These are phyloP conservation scores for Cossypha dichroa DNA, from an alignment of 2,797 vertebrate species.

Conservation along the genomic window DNA sequence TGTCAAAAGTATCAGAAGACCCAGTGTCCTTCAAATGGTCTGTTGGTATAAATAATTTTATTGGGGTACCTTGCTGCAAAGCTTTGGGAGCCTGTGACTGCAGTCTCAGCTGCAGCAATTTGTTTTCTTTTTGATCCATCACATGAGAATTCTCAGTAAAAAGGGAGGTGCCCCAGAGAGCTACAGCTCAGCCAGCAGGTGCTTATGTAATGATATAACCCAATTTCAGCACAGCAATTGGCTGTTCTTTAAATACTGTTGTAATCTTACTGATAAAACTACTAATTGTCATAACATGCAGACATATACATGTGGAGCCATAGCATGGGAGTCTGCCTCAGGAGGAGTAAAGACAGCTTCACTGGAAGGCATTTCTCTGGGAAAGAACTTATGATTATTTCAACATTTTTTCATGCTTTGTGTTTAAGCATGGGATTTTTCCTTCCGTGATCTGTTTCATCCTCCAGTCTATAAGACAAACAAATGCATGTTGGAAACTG, in stretches of 20 bases:
- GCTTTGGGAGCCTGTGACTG: neutral
- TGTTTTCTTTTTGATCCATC: neutral
- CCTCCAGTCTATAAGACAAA: neutral
- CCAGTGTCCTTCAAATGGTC: neutral
- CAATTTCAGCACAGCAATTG: neutral
- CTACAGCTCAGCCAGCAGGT: neutral
- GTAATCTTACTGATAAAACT: conserved; percentile 27
- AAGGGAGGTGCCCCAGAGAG: neutral
- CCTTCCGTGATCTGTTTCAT: neutral
- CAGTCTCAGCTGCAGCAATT: neutral
- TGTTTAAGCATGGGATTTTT: neutral
- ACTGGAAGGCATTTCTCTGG: neutral
- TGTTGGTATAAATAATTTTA: neutral
- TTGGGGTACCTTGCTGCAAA: neutral
- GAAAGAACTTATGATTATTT: neutral
- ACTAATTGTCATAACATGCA: neutral
- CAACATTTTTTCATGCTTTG: neutral
- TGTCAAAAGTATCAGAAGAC: neutral
- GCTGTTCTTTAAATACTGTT: conserved; percentile 6
- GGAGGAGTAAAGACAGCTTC: neutral
- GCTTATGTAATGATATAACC: neutral
- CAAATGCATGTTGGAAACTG: neutral
- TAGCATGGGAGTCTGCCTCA: neutral
- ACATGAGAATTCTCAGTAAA: neutral
- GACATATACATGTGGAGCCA: accelerated